These are phyloP conservation scores for Beris chalybata DNA, from an alignment of 2,888 invertebrate genomes.

Conservation along the genomic window DNA sequence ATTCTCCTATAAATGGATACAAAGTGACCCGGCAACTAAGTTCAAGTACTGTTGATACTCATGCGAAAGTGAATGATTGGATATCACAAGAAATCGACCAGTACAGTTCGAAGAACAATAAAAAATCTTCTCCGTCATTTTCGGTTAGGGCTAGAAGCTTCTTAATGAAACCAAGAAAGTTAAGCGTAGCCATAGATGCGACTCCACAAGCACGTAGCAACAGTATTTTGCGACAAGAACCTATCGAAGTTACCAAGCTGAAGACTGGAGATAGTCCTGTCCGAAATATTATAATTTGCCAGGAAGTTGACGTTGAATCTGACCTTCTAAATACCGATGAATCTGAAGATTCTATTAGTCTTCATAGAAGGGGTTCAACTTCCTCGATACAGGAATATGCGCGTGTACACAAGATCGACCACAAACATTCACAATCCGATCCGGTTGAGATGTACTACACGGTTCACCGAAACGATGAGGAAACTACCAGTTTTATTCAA, in stretches of 20 bases:
- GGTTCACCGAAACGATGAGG: conserved; percentile 51
- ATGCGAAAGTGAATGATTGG: conserved; percentile 86
- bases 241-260: conserved; percentile 70
- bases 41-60: conserved; percentile 79
- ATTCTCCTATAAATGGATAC: conserved; percentile 60
- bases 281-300: conserved; percentile 53
- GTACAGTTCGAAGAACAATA: conserved; percentile 64
- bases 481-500: conserved; percentile 55
- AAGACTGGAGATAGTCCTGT: conserved; percentile 45
- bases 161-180: conserved; percentile 64
- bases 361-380: conserved; percentile 45
- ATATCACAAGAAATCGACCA: conserved; percentile 77
- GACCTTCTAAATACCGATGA: conserved; percentile 43
- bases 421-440: conserved; percentile 69
- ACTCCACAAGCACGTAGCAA: conserved; percentile 74
- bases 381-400: conserved; percentile 42
- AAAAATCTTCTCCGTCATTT: conserved; percentile 47
- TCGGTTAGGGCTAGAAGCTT: conserved; percentile 54
- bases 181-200: conserved; percentile 78
- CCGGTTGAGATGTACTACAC: conserved; percentile 63
- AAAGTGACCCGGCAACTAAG: conserved; percentile 73
- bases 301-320: conserved; percentile 53
- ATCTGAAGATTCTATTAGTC: conserved; percentile 6
- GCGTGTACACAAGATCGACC: conserved; percentile 56
- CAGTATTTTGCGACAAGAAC: conserved; percentile 74